Conservation (phyloP, 2,888 invertebrate species). For the Leucania comma region DNA sequence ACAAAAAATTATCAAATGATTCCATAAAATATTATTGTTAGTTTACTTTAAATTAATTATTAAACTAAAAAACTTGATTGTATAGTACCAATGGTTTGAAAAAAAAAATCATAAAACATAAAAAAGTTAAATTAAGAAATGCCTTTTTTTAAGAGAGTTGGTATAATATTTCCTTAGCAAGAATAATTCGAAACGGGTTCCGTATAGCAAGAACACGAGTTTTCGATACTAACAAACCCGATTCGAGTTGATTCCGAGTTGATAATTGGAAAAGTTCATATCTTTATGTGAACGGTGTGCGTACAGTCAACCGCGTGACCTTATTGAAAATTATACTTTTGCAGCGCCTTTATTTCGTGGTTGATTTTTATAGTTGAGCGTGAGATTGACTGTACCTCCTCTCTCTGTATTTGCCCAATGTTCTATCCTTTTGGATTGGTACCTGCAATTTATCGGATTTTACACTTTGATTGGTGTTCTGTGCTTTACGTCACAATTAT, state of each 20-base stretch:
- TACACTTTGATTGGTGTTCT: background rate
- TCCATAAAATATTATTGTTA: no score
- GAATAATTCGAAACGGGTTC: slow-evolving; percentile 15
- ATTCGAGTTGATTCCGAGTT: slow-evolving; percentile 35
- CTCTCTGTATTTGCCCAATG: slow-evolving; percentile 1
- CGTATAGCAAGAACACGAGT: slow-evolving; percentile 5
- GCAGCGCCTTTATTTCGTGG: background rate
- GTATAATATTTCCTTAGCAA: background rate
- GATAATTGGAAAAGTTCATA: slow-evolving; percentile 53
- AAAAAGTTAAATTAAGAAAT: no score
- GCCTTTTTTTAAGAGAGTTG: no score
- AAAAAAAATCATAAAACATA: no score
- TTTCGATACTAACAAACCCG: slow-evolving; percentile 47
- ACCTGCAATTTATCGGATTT: slow-evolving; percentile 8
- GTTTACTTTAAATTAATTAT: no score
- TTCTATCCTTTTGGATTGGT: slow-evolving; percentile 1
- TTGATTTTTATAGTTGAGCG: background rate
- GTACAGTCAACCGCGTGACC: background rate
- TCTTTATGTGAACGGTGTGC: slow-evolving; percentile 22
- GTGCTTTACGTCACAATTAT: no score
- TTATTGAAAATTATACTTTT: background rate
- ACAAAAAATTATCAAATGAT: no score
- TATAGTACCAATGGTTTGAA: no score
- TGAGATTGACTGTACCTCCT: background rate
- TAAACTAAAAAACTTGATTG: no score